Evolutionary conservation across 1,140 invertebrate genomes (phyloP).

Genomic region (Saccostrea glomerata): DNA sequence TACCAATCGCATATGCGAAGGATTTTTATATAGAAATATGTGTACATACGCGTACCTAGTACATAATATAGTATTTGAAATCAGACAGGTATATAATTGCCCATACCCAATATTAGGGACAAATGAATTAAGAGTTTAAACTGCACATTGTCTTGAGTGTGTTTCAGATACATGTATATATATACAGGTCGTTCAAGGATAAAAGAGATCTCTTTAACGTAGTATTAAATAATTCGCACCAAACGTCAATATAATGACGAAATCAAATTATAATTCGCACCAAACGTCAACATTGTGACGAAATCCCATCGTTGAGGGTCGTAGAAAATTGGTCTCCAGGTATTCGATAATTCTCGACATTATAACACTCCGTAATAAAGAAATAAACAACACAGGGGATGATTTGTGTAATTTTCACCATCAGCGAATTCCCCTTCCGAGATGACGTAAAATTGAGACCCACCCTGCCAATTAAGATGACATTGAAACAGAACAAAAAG

Average conservation of each 20-base stretch:
- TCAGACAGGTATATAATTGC: too few species aligned
- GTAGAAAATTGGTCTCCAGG: conserved; percentile 4
- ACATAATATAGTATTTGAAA: too few species aligned
- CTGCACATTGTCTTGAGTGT: not conserved
- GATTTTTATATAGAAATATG: too few species aligned
- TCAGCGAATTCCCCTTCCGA: conserved; percentile 16
- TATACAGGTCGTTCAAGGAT: not conserved
- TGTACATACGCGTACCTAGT: too few species aligned
- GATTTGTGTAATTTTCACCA: conserved; percentile 27
- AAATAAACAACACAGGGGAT: not conserved
- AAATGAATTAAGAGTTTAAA: too few species aligned
- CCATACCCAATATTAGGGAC: too few species aligned
- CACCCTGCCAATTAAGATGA: conserved; percentile 12
- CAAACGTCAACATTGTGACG: conserved; percentile 17
- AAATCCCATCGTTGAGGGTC: not conserved
- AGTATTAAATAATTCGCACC: not conserved
- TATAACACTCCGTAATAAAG: conserved; percentile 21
- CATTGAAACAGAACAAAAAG: conserved; percentile 32
- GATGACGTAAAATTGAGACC: conserved; percentile 13
- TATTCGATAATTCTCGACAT: conserved; percentile 26
- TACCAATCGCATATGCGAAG: too few species aligned
- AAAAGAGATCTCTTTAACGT: not conserved
- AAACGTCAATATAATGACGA: not conserved
- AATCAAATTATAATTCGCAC: not conserved
- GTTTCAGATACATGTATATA: not conserved